Conservation (phyloP, 1,140 invertebrate genomes). For the Cyclargus thomasi region DNA sequence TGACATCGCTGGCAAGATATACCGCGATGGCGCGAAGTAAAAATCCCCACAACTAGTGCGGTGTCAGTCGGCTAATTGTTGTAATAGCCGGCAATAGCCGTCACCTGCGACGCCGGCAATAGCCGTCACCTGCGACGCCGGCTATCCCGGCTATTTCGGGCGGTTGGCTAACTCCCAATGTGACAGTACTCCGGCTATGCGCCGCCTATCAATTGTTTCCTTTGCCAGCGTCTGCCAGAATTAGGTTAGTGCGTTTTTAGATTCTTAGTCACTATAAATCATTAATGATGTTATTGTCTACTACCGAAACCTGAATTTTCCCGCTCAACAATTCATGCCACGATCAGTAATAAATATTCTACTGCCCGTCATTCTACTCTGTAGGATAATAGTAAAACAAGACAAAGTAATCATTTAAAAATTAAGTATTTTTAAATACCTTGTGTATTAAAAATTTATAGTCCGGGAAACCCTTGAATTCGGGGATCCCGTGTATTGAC, state of each 20-base stretch:
- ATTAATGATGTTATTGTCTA: too few relatives aligned
- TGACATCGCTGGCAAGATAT: too few relatives aligned
- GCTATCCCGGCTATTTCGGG: not conserved
- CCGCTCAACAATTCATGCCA: too few relatives aligned
- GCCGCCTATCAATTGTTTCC: not conserved
- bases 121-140: not conserved
- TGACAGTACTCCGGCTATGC: not conserved
- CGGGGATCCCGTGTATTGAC: too few relatives aligned
- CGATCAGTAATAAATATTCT: too few relatives aligned
- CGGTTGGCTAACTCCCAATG: not conserved
- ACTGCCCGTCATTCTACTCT: too few relatives aligned
- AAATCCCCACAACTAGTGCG: conserved; percentile 25
- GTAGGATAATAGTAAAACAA: too few relatives aligned
- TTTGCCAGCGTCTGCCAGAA: not conserved
- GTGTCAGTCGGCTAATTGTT: not conserved
- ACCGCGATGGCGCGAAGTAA: conserved; percentile 26
- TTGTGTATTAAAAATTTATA: too few relatives aligned
- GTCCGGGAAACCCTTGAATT: too few relatives aligned
- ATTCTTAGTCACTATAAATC: not conserved
- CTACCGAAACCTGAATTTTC: too few relatives aligned
- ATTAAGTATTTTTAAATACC: too few relatives aligned
- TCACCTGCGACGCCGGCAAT: not conserved
- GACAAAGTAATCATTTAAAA: too few relatives aligned
- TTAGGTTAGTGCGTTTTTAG: not conserved
- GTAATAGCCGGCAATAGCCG: not conserved